Percentiles rank a stretch among this genome's conserved stretches.
phyloP scores from a whole-genome alignment of 1,140 invertebrate species.

The Eumaeus atala region DNA sequence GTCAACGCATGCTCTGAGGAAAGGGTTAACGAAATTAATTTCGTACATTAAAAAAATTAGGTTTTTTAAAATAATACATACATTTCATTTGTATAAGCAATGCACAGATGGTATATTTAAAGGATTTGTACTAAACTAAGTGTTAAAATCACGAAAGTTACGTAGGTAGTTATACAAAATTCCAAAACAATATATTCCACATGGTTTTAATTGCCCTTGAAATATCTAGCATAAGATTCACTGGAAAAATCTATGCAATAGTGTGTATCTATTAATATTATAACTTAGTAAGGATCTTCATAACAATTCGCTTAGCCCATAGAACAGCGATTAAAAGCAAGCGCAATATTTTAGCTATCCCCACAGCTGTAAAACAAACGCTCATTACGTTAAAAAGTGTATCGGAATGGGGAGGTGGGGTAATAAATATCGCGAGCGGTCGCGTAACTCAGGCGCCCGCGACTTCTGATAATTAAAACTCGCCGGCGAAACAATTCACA shows the following conservation, averaged over 20 bases:
- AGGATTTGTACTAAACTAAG: neutral
- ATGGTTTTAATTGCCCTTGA: no score
- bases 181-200: no score
- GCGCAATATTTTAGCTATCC: slow-evolving; percentile 41
- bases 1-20: no score
- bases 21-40: no score
- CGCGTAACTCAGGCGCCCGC: slow-evolving; percentile 68
- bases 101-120: neutral
- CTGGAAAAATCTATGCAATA: no score
- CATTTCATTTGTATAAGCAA: no score
- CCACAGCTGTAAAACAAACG: slow-evolving; percentile 32
- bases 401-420: slow-evolving; percentile 51
- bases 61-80: no score
- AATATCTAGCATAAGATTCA: no score
- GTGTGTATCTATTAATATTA: no score
- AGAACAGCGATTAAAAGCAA: slow-evolving; percentile 42
- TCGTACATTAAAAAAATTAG: no score
- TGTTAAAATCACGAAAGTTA: neutral
- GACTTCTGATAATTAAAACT: slow-evolving; percentile 75
- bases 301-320: slow-evolving; percentile 18
- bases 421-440: slow-evolving; percentile 64
- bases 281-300: no score
- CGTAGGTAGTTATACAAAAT: no score
- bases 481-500: slow-evolving; percentile 71
- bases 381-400: slow-evolving; percentile 73